Conservation (phyloP, 1,140 invertebrate species). For the Heterodera schachtii region DNA sequence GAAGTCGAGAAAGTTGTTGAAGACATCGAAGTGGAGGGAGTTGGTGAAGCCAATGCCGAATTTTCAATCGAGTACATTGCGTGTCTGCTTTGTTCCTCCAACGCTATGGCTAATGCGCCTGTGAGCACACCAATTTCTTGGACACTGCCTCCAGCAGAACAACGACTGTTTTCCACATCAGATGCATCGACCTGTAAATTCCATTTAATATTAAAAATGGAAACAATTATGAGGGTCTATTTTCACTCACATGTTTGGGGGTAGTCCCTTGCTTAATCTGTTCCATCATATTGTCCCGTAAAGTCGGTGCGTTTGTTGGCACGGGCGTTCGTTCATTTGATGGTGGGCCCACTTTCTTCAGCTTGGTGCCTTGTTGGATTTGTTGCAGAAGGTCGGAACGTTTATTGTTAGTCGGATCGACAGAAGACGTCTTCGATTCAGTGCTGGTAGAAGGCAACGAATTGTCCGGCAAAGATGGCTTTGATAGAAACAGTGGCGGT, state of each 20-base stretch:
- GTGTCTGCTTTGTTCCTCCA: slow-evolving; percentile 34
- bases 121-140: slow-evolving; percentile 50
- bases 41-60: too few species aligned
- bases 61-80: too few species aligned
- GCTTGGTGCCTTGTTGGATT: slow-evolving; percentile 42
- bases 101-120: slow-evolving; percentile 46
- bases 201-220: neutral
- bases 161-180: slow-evolving; percentile 41
- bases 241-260: slow-evolving; percentile 30
- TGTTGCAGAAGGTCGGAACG: slow-evolving; percentile 41
- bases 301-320: slow-evolving; percentile 37
- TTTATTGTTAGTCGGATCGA: neutral
- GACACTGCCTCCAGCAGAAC: slow-evolving; percentile 23
- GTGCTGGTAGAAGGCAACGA: neutral
- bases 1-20: neutral
- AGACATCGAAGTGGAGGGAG: neutral
- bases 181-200: slow-evolving; percentile 42
- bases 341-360: slow-evolving; percentile 38
- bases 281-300: slow-evolving; percentile 39
- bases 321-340: slow-evolving; percentile 27
- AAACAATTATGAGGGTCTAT: neutral
- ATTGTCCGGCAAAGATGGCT: neutral
- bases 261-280: slow-evolving; percentile 43
- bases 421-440: neutral
- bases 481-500: slow-evolving; percentile 10